phyloP scores from a whole-genome alignment of 2,888 invertebrate species.

The Leptopilina myrica region DNA sequence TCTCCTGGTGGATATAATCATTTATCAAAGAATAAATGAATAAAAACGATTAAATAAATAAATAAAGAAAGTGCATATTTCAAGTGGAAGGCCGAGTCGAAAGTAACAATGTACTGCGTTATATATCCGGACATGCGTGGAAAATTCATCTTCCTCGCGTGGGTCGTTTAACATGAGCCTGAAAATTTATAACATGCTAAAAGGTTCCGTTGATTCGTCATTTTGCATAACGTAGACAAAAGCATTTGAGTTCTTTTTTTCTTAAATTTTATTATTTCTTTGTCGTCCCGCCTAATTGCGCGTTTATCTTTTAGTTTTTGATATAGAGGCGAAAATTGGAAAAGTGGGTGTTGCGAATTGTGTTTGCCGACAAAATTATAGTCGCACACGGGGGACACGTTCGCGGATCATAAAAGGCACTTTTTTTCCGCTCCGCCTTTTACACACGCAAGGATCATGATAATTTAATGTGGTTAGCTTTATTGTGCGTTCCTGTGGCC shows the following conservation, averaged over 20 bases:
- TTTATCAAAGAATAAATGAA: too few species aligned
- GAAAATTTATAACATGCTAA: constrained; percentile 20
- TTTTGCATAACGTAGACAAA: constrained; percentile 2
- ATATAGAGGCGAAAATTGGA: not conserved
- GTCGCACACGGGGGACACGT: not conserved
- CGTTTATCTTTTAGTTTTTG: not conserved
- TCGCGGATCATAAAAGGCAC: constrained; percentile 13
- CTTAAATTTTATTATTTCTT: not conserved
- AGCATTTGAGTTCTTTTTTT: not conserved
- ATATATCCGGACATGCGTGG: constrained; percentile 13
- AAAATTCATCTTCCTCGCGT: constrained; percentile 31
- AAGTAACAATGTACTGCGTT: constrained; percentile 14
- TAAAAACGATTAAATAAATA: too few species aligned
- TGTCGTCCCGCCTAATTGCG: not conserved
- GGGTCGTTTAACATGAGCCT: constrained; percentile 13
- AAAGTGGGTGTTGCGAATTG: not conserved
- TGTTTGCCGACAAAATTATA: constrained; percentile 19
- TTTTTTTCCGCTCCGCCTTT: constrained; percentile 22
- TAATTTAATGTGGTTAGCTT: constrained; percentile 68
- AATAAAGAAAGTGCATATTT: constrained; percentile 2
- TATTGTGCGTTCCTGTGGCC: constrained; percentile 70
- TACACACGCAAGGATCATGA: constrained; percentile 56
- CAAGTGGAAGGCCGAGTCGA: constrained; percentile 4
- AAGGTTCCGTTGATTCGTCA: not conserved
- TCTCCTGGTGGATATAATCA: too few species aligned